Base-by-base conservation (phyloP, 2,113 vertebrate genomes). In the Ginglymostoma cirratum region DNA sequence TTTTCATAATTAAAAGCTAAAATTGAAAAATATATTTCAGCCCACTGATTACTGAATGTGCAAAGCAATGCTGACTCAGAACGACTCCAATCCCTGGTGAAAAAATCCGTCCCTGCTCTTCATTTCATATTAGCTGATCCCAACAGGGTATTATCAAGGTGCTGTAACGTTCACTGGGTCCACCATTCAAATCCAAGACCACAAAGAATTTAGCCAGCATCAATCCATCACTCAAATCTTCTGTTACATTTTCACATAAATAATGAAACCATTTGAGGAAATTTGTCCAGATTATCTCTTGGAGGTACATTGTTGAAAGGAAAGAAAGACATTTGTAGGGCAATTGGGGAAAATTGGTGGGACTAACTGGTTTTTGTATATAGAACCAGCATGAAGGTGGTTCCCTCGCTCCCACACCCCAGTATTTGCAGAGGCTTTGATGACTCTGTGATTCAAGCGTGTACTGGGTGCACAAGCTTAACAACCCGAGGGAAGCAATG, bases 1-100 rank as follows among this genome's bases (percentile, higher is more conserved):
- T 38, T 93, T 93, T 21, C 34, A 66, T 93, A 93, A 93, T 93
- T 93, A 93, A 93, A 93, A 93, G 38, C 89, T 38, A 93, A 66
- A 66, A 93, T 65, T 66, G 34, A 93, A 93, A 92, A 93, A 93
- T 42, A 66, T 93, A 66, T 93, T 93, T 65, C 89, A 93, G 55
- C 38, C 66, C 89, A 38, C 61, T n/a, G 89, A 93, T 65, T 61
- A 66, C 17, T 66, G 21, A 93, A 66, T 66, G 61, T 61, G 17
- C 30, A 66, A 92, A 92, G 55, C 27, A 34, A 30, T 66, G 23
- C 89, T 66, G 61, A 38, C 2, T 5, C 30, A 38, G 23, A 61
- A n/a, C 17, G 0, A 24, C 34, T 66, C 65, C 89, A 23, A 93
- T 5, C 27, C 14, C 52, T 61, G 30, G 52, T 1, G 80, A 17